These are phyloP conservation scores for Picathartes gymnocephalus DNA, from an alignment of 2,113 vertebrate species.

Conservation along the genomic window DNA sequence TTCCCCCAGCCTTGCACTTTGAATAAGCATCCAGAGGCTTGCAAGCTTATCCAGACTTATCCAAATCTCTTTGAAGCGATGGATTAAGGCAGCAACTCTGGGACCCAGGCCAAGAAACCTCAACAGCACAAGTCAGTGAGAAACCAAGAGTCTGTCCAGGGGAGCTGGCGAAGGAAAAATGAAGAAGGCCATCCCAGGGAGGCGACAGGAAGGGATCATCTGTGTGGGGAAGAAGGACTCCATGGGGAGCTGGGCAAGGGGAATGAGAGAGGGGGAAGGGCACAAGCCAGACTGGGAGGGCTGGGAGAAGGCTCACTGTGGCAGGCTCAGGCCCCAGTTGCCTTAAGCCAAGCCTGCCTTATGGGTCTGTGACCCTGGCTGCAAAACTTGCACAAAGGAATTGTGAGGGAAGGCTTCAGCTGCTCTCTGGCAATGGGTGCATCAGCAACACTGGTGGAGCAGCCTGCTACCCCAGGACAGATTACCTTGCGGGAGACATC, in stretches of 20 bases:
- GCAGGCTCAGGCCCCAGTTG: neutral
- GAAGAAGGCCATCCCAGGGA: conserved; percentile 37
- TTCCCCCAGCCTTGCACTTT: neutral
- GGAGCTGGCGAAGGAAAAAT: conserved; percentile 30
- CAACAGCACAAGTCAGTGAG: conserved; percentile 33
- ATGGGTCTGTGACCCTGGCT: neutral
- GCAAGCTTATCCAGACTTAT: conserved; percentile 56
- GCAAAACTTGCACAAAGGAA: neutral
- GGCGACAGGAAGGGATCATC: neutral
- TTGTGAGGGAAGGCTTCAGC: neutral
- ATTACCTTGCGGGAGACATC: neutral
- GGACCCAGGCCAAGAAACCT: conserved; percentile 53
- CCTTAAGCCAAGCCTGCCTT: neutral
- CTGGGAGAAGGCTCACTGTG: neutral
- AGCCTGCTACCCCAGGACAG: neutral
- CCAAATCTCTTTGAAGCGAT: conserved; percentile 59
- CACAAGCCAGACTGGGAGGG: fast-evolving
- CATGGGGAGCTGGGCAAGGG: neutral
- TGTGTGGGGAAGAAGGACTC: conserved; percentile 26
- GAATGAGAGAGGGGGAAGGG: neutral
- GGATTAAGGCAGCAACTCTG: conserved; percentile 63
- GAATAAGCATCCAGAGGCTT: conserved; percentile 53
- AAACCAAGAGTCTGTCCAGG: conserved; percentile 54
- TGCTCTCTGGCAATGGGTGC: neutral
- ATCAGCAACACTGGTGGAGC: neutral